Evolutionary conservation across 2,888 invertebrate species (phyloP).

Genomic region (Scrobipalpa atriplicella): DNA sequence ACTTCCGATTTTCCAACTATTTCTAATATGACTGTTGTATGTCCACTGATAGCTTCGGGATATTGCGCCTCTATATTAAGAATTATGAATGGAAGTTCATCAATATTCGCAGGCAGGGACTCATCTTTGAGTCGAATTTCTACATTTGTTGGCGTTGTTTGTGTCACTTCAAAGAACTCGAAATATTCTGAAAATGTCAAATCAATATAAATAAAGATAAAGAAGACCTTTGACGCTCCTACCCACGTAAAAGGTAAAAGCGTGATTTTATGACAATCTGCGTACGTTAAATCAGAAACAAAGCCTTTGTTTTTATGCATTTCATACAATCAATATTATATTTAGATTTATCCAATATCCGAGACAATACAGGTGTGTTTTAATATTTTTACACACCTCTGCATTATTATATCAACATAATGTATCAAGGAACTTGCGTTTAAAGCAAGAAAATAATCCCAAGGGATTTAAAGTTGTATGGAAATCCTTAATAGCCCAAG

Average conservation of each 20-base stretch:
- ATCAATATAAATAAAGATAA: neutral
- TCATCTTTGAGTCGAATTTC: constrained; percentile 30
- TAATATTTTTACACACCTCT: neutral
- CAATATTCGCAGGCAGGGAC: constrained; percentile 26
- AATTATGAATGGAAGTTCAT: constrained; percentile 34
- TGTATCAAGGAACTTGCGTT: no score
- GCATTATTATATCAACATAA: no score
- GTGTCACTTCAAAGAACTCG: constrained; percentile 28
- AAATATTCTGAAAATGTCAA: constrained; percentile 32
- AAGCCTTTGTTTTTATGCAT: neutral
- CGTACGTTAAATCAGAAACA: no score
- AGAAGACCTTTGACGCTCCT: neutral
- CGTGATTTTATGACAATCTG: no score
- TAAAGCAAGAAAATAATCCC: no score
- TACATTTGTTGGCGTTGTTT: constrained; percentile 15
- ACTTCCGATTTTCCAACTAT: constrained; percentile 35
- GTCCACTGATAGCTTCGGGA: constrained; percentile 35
- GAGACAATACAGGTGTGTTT: neutral
- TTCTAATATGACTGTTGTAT: constrained; percentile 34
- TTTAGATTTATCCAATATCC: neutral
- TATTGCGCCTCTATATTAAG: constrained; percentile 38
- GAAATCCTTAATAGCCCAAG: no score
- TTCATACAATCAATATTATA: neutral
- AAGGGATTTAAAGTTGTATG: no score
- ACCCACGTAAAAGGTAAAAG: no score